Evolutionary conservation across 2,888 invertebrate genomes (phyloP).

Genomic region (Allacma fusca): DNA sequence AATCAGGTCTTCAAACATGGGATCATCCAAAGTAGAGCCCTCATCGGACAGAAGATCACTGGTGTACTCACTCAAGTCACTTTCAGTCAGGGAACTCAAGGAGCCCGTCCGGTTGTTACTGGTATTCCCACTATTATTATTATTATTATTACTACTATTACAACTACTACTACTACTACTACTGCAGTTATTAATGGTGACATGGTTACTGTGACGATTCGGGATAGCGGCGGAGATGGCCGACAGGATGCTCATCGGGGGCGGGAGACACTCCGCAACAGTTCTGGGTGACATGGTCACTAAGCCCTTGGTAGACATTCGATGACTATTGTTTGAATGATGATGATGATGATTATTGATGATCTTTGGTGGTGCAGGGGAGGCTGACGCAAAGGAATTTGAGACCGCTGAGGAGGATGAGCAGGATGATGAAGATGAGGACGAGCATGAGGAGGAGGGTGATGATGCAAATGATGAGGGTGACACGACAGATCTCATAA

Average conservation of each 20-base stretch:
- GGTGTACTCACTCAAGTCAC: conserved; percentile 61
- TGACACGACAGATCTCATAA: conserved; percentile 59
- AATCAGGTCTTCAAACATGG: conserved; percentile 63
- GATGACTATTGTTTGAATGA: conserved; percentile 36
- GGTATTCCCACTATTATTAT: conserved; percentile 1
- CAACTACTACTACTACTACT: background rate
- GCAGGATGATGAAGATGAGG: conserved; percentile 42
- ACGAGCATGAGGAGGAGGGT: conserved; percentile 43
- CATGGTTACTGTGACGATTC: background rate
- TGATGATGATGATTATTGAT: conserved; percentile 30
- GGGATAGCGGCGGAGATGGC: background rate
- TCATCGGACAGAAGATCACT: conserved; percentile 63
- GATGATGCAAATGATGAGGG: conserved; percentile 51
- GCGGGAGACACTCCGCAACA: conserved; percentile 34
- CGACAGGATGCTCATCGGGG: conserved; percentile 20
- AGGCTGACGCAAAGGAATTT: conserved; percentile 36
- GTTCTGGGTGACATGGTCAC: background rate
- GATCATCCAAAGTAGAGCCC: conserved; percentile 63
- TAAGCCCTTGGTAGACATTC: background rate
- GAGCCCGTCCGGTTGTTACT: conserved; percentile 55
- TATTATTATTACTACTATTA: background rate
- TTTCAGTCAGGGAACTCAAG: conserved; percentile 60
- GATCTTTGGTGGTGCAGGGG: background rate
- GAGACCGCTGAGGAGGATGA: conserved; percentile 41
- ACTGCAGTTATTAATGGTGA: background rate